Conservation (phyloP, 2,797 vertebrate species). For the Crenuchus spilurus region DNA sequence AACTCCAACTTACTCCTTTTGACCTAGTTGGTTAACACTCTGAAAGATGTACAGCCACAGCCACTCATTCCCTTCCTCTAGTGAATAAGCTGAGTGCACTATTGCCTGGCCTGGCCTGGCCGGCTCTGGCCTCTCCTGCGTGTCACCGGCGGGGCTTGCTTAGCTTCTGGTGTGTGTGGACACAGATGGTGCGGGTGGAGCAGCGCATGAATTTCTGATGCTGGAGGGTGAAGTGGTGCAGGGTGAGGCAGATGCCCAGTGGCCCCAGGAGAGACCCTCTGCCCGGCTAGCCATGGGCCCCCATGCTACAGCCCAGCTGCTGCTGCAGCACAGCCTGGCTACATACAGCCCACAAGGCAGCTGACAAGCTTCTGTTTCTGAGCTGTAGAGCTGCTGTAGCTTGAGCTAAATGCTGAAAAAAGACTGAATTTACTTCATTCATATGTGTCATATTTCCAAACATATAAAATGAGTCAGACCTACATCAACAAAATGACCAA, state of each 20-base stretch:
- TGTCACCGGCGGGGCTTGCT: conserved; percentile 37
- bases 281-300: conserved; percentile 49
- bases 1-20: conserved; percentile 1
- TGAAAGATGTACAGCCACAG: conserved; percentile 11
- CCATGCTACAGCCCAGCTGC: conserved; percentile 54
- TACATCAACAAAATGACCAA: no score
- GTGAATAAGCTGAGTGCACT: conserved; percentile 20
- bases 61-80: conserved; percentile 8
- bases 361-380: conserved; percentile 26
- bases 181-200: conserved; percentile 59
- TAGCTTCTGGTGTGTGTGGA: conserved; percentile 44
- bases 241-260: conserved; percentile 61
- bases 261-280: conserved; percentile 53
- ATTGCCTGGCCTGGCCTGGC: conserved; percentile 22
- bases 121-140: conserved; percentile 38
- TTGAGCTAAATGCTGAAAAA: neutral
- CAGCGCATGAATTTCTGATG: conserved; percentile 61
- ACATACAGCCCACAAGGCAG: conserved; percentile 35
- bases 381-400: conserved; percentile 10
- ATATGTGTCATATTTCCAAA: no score
- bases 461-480: no score
- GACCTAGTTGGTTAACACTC: conserved; percentile 32
- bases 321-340: conserved; percentile 39
- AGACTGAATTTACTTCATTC: no score
- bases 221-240: conserved; percentile 60